These are phyloP conservation scores for Fregata magnificens DNA, from an alignment of 2,113 vertebrate genomes.

Conservation along the genomic window DNA sequence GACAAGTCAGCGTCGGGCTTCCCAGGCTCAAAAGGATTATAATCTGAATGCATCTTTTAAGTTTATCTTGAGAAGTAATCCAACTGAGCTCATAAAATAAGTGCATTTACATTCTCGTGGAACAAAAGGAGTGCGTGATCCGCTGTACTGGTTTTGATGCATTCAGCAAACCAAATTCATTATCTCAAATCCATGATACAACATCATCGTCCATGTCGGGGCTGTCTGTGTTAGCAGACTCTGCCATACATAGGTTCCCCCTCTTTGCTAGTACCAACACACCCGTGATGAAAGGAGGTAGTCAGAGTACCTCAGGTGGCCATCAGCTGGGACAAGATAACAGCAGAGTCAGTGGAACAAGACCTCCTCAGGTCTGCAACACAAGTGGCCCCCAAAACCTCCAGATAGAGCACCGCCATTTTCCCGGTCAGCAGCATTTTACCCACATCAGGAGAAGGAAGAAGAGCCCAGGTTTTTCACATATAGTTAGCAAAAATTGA, in stretches of 20 bases:
- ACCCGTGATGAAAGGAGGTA: background rate
- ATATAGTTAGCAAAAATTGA: background rate
- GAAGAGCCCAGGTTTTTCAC: background rate
- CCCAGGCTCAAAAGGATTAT: background rate
- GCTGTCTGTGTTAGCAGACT: background rate
- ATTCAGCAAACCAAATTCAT: background rate
- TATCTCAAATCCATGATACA: background rate
- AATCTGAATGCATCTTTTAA: background rate
- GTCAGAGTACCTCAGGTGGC: background rate
- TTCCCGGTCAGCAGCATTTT: background rate
- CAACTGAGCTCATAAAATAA: background rate
- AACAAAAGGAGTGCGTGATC: background rate
- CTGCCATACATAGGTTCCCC: background rate
- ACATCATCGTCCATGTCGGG: background rate
- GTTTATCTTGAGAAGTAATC: background rate
- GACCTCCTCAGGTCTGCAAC: background rate
- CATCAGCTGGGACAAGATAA: background rate
- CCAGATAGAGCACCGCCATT: background rate
- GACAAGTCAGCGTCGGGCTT: background rate
- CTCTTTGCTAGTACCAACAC: background rate
- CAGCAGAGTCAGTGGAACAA: background rate
- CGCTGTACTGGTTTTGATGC: background rate
- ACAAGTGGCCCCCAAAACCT: background rate
- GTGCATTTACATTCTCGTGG: accelerated
- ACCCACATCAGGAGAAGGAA: background rate